Percentiles rank a stretch among this genome's conserved stretches.
Conservation (phyloP, 1,140 invertebrate species). For the Megathymus violae region DNA sequence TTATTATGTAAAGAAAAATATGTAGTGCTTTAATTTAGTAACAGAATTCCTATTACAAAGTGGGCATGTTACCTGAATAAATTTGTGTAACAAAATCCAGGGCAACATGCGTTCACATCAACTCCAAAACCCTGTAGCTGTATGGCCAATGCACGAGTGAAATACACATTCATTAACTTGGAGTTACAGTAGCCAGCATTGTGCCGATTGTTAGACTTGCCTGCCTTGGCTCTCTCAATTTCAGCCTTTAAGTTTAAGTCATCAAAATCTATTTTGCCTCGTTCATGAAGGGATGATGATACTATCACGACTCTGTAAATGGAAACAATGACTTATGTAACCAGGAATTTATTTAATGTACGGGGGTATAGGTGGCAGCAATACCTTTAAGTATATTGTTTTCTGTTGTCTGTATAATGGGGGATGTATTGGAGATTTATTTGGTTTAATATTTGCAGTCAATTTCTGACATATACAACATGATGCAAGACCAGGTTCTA, state of each 20-base stretch:
- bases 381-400: too few relatives aligned
- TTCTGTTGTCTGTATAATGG: too few relatives aligned
- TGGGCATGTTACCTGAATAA: conserved; percentile 78
- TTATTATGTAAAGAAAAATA: too few relatives aligned
- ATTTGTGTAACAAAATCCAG: conserved; percentile 93
- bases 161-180: conserved; percentile 91
- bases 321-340: conserved; percentile 20
- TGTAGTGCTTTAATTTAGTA: too few relatives aligned
- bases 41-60: too few relatives aligned
- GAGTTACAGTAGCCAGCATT: conserved; percentile 91
- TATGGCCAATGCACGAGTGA: conserved; percentile 86
- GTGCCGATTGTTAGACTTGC: conserved; percentile 67
- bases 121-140: conserved; percentile 85
- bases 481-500: too few relatives aligned
- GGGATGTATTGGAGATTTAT: too few relatives aligned
- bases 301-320: conserved; percentile 83
- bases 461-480: too few relatives aligned
- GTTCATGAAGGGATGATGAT: conserved; percentile 82
- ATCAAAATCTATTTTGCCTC: conserved; percentile 87
- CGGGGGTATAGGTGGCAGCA: too few relatives aligned
- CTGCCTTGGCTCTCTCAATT: conserved; percentile 71
- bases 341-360: too few relatives aligned
- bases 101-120: conserved; percentile 90
- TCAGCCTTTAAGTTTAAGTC: conserved; percentile 84
- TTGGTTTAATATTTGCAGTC: too few relatives aligned